phyloP scores from a whole-genome alignment of 2,888 invertebrate genomes.

The Tinea trinotella region DNA sequence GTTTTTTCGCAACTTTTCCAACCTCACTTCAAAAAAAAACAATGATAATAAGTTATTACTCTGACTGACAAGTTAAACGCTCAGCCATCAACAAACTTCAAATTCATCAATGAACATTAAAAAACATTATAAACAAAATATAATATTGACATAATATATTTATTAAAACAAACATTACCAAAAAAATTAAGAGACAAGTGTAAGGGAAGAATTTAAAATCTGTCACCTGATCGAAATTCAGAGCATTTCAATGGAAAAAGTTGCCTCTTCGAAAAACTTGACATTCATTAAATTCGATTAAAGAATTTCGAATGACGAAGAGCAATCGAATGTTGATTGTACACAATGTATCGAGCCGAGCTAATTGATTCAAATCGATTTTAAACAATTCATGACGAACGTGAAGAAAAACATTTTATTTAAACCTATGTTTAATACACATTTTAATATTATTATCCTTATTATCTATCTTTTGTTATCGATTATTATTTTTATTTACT shows the following conservation, averaged over 20 bases:
- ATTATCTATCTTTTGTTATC: too few species aligned
- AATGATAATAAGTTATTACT: too few species aligned
- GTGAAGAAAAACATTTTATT: too few species aligned
- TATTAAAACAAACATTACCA: constrained; percentile 53
- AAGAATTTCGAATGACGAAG: constrained; percentile 24
- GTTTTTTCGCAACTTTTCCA: too few species aligned
- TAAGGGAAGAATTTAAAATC: constrained; percentile 69
- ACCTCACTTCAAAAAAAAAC: too few species aligned
- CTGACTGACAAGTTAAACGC: too few species aligned
- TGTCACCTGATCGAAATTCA: constrained; percentile 66
- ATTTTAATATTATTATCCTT: too few species aligned
- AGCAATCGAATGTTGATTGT: neutral
- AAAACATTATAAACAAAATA: neutral
- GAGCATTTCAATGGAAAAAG: constrained; percentile 54
- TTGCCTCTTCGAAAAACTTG: constrained; percentile 44
- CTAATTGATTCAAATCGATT: neutral
- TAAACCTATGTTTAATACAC: too few species aligned
- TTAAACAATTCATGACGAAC: too few species aligned
- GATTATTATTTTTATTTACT: too few species aligned
- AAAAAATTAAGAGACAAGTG: constrained; percentile 57
- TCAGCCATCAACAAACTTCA: too few species aligned
- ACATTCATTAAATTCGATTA: constrained; percentile 59
- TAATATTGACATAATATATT: constrained; percentile 23
- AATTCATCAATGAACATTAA: neutral
- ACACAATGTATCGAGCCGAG: neutral